These are phyloP conservation scores for Hydropotes inermis DNA, from an alignment of 2,113 vertebrate genomes.

Conservation along the genomic window DNA sequence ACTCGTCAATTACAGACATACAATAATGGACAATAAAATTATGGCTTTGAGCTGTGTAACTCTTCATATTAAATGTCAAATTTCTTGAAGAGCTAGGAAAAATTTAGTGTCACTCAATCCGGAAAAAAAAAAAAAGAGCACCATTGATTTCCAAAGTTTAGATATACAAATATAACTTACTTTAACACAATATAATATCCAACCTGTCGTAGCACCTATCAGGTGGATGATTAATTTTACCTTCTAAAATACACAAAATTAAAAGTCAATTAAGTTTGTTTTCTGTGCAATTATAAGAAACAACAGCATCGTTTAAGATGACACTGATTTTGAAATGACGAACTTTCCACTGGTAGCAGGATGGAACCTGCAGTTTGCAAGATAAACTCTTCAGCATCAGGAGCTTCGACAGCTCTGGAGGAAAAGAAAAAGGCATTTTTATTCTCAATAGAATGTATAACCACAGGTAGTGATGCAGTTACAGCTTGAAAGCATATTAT, in stretches of 20 bases:
- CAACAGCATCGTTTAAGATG: conserved; percentile 72
- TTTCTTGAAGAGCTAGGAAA: conserved; percentile 9
- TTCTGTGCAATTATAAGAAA: conserved; percentile 63
- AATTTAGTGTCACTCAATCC: not conserved
- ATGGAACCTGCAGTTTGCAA: conserved; percentile 72
- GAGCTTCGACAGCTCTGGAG: conserved; percentile 79
- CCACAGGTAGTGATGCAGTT: conserved; percentile 72
- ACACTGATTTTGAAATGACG: conserved; percentile 72
- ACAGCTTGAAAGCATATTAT: conserved; percentile 80
- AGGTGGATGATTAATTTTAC: conserved; percentile 27
- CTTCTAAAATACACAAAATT: not conserved
- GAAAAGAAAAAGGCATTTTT: conserved; percentile 57
- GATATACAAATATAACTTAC: not conserved
- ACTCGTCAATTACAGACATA: not conserved
- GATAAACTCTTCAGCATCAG: conserved; percentile 78
- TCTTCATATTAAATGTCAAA: conserved; percentile 13
- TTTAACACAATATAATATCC: not conserved
- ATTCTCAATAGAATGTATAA: conserved; percentile 74
- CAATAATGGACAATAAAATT: not conserved
- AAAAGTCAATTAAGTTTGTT: not conserved
- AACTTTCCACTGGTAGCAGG: conserved; percentile 53
- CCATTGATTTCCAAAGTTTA: not conserved
- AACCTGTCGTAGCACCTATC: not conserved
- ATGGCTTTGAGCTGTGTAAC: not conserved
- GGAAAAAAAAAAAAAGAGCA: not conserved